Conservation (phyloP, 2,113 vertebrate species). For the Emydura subglobosa region DNA sequence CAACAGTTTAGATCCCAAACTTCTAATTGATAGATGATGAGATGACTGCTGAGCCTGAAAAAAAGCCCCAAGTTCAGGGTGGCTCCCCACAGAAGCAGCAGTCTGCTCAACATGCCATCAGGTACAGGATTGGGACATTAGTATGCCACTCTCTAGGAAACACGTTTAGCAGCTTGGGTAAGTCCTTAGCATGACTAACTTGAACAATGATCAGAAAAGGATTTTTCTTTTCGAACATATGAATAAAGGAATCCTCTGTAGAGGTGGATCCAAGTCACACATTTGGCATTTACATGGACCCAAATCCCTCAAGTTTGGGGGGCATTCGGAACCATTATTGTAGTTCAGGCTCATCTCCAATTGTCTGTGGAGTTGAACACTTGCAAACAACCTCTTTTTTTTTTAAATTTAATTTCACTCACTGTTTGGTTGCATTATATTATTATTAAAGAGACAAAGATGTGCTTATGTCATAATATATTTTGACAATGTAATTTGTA, state of each 20-base stretch:
- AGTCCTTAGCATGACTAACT: background rate
- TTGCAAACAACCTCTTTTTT: background rate
- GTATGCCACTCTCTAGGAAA: fast-evolving
- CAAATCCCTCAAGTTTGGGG: background rate
- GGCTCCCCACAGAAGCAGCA: fast-evolving
- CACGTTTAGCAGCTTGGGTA: background rate
- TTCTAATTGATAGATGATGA: background rate
- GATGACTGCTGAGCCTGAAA: background rate
- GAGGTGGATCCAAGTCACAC: background rate
- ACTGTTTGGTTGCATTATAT: background rate
- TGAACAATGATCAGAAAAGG: background rate
- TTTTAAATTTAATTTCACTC: background rate
- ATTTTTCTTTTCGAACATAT: background rate
- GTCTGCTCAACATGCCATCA: fast-evolving
- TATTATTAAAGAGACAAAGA: background rate
- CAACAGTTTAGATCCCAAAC: background rate
- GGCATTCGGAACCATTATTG: background rate
- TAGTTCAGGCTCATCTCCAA: background rate
- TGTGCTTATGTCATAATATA: background rate
- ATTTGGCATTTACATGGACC: background rate
- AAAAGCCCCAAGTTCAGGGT: fast-evolving
- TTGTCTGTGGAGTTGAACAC: background rate
- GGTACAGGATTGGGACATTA: background rate
- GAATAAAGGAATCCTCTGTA: background rate
- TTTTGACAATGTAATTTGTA: background rate